Evolutionary conservation across 1,140 invertebrate genomes (phyloP).

Genomic region (Tenebrio molitor): DNA sequence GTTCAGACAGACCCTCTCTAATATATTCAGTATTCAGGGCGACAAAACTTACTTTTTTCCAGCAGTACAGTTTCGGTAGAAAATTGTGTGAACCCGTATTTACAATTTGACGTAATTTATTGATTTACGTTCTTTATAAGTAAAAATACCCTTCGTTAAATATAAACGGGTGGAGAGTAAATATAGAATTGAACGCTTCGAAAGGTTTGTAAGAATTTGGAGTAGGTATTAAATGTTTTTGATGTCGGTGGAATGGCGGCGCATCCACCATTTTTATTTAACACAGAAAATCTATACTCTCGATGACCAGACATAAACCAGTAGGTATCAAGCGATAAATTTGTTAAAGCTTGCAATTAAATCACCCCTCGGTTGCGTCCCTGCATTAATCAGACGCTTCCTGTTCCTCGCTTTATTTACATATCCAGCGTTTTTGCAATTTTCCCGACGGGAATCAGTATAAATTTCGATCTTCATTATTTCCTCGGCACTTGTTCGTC

Average conservation of each 20-base stretch:
- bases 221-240: background rate
- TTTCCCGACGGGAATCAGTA: too few relatives aligned
- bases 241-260: background rate
- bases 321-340: background rate
- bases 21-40: background rate
- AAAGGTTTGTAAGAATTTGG: background rate
- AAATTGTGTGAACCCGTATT: too few relatives aligned
- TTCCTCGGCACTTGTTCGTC: too few relatives aligned
- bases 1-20: background rate
- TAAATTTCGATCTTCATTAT: too few relatives aligned
- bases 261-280: constrained; percentile 13
- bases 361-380: background rate
- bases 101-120: background rate
- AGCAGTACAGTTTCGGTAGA: too few relatives aligned
- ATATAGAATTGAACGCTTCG: background rate
- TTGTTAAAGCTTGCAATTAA: background rate
- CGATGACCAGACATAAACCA: too few relatives aligned
- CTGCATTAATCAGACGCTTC: background rate
- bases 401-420: too few relatives aligned
- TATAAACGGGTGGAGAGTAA: background rate
- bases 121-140: background rate
- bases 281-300: too few relatives aligned
- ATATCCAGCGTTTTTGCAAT: too few relatives aligned
- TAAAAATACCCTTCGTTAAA: background rate
- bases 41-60: too few relatives aligned